Conservation (phyloP, 2,888 invertebrate genomes). For the Himalopsyche kuldschensis region DNA sequence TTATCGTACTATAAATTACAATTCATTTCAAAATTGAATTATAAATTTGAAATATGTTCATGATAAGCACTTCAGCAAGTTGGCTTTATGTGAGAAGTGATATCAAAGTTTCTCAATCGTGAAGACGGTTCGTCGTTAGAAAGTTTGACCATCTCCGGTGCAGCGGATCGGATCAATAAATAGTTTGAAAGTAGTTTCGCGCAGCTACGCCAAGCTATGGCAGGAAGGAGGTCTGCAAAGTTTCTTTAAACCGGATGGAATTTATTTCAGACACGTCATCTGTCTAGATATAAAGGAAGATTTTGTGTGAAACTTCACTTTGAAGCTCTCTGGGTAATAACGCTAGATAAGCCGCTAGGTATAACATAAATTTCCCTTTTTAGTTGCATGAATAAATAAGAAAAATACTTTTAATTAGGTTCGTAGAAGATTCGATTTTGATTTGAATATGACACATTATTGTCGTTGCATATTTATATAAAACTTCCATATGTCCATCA, state of each 20-base stretch:
- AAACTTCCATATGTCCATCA: too few relatives aligned
- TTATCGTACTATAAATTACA: too few relatives aligned
- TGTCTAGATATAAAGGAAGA: background rate
- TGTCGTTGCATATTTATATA: too few relatives aligned
- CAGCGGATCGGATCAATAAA: background rate
- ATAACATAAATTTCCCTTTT: background rate
- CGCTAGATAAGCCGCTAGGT: background rate
- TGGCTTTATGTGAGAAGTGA: too few relatives aligned
- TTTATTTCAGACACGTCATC: background rate
- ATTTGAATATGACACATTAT: too few relatives aligned
- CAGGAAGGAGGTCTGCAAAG: background rate
- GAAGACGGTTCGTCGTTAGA: background rate
- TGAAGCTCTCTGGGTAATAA: background rate
- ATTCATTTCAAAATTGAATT: too few relatives aligned
- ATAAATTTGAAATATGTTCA: too few relatives aligned
- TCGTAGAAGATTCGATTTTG: background rate
- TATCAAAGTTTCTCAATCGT: background rate
- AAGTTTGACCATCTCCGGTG: background rate
- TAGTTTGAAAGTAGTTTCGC: background rate
- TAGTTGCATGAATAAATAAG: background rate
- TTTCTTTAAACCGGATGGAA: background rate
- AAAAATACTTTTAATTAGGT: background rate
- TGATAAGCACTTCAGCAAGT: too few relatives aligned
- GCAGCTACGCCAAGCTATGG: background rate
- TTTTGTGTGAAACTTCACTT: background rate